phyloP scores from a whole-genome alignment of 2,113 vertebrate genomes.

The Helogale parvula region DNA sequence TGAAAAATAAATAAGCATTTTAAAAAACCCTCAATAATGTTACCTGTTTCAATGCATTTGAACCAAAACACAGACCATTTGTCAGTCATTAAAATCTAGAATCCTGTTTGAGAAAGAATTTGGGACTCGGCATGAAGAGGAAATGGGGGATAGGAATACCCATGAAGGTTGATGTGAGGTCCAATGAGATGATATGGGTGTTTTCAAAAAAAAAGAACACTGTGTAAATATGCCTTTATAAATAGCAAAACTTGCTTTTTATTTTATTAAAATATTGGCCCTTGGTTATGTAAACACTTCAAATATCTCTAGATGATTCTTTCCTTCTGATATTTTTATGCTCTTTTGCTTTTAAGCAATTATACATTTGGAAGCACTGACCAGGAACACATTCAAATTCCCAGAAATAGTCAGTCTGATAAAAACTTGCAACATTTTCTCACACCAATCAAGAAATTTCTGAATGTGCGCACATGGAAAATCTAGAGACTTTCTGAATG shows the following conservation, averaged over 20 bases:
- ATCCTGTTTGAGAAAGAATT: background rate
- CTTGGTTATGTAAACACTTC: background rate
- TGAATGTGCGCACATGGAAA: background rate
- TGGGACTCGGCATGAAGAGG: background rate
- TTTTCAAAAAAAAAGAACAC: background rate
- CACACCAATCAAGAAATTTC: background rate
- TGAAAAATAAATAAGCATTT: no score
- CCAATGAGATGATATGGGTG: background rate
- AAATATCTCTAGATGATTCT: background rate
- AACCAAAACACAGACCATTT: background rate
- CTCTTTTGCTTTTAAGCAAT: background rate
- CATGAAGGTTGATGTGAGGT: background rate
- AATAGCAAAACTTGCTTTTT: background rate
- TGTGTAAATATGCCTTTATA: background rate
- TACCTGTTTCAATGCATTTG: background rate
- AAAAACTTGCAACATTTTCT: background rate
- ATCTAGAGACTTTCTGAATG: background rate
- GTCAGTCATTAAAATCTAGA: background rate
- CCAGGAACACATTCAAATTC: background rate
- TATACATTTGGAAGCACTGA: background rate
- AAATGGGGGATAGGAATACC: background rate
- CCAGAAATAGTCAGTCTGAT: background rate
- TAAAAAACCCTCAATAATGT: background rate
- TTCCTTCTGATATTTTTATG: background rate
- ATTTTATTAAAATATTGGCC: background rate